A percentile compares a stretch with the other conserved stretches of the same genome.
phyloP scores from a whole-genome alignment of 2,113 vertebrate genomes.

The Leptobrachium ailaonicum region DNA sequence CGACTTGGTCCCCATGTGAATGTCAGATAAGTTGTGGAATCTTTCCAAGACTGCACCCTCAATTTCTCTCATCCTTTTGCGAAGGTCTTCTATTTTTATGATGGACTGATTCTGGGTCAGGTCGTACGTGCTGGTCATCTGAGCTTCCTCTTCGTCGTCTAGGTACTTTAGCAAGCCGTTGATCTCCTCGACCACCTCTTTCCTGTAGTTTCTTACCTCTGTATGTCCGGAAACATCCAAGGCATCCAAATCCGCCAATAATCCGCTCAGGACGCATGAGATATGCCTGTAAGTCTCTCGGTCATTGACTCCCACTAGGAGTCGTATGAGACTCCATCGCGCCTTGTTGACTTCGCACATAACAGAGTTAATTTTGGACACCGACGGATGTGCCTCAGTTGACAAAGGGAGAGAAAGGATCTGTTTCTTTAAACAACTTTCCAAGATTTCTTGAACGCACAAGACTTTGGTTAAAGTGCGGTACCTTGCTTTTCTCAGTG shows the following conservation, averaged over 20 bases:
- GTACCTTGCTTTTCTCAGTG: constrained; percentile 87
- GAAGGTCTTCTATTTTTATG: constrained; percentile 86
- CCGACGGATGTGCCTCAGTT: constrained; percentile 81
- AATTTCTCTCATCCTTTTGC: constrained; percentile 79
- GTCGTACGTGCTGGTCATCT: constrained; percentile 81
- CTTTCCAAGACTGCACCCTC: constrained; percentile 74
- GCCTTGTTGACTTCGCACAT: constrained; percentile 92
- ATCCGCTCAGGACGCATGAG: constrained; percentile 87
- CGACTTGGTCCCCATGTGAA: constrained; percentile 79
- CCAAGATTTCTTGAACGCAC: constrained; percentile 88
- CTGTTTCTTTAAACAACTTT: constrained; percentile 77
- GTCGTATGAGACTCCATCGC: constrained; percentile 84
- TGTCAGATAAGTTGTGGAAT: constrained; percentile 73
- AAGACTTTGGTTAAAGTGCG: constrained; percentile 86
- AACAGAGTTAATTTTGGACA: constrained; percentile 86
- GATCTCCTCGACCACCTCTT: constrained; percentile 94
- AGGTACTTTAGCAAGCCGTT: constrained; percentile 88
- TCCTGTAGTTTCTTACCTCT: constrained; percentile 88
- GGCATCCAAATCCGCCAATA: constrained; percentile 90
- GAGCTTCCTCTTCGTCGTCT: constrained; percentile 90
- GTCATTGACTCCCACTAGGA: constrained; percentile 87
- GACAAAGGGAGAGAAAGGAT: constrained; percentile 87
- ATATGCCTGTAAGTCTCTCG: constrained; percentile 89
- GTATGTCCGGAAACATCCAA: constrained; percentile 86
- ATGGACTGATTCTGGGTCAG: constrained; percentile 91